A percentile compares a stretch with the other conserved stretches of the same genome.
phyloP scores from a whole-genome alignment of 2,888 invertebrate species.

The Harpagoxenus sublaevis region DNA sequence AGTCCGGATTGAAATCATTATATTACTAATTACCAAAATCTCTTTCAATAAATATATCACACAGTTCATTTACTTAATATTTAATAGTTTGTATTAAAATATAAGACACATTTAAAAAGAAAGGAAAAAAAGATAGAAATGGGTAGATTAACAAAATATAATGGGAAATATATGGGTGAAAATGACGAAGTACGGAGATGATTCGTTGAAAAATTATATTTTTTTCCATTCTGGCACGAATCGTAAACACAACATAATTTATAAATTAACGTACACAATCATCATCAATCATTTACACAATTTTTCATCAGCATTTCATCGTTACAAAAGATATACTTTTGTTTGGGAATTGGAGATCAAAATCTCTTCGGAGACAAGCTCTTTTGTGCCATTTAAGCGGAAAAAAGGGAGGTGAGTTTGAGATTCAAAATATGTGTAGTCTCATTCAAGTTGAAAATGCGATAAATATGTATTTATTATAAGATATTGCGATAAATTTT shows the following conservation, averaged over 20 bases:
- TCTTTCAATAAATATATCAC: slow-evolving; percentile 19
- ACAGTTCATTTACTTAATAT: slow-evolving; percentile 9
- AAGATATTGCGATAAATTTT: not conserved
- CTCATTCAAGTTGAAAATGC: not conserved
- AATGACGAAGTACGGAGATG: slow-evolving; percentile 57
- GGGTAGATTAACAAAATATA: slow-evolving; percentile 37
- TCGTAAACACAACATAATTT: slow-evolving; percentile 86
- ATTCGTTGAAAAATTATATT: slow-evolving; percentile 86
- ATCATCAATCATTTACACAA: slow-evolving; percentile 81
- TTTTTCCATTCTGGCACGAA: slow-evolving; percentile 85
- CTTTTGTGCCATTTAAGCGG: slow-evolving; percentile 49
- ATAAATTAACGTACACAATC: slow-evolving; percentile 86
- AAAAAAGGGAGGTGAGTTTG: slow-evolving; percentile 52
- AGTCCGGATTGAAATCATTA: slow-evolving; percentile 19
- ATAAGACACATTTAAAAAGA: slow-evolving; percentile 15
- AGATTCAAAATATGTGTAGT: slow-evolving; percentile 42
- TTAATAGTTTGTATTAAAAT: slow-evolving; percentile 15
- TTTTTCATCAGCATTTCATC: slow-evolving; percentile 68
- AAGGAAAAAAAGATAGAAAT: not conserved
- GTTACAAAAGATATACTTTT: slow-evolving; percentile 64
- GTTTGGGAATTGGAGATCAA: slow-evolving; percentile 51
- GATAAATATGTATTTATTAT: not conserved
- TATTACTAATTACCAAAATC: slow-evolving; percentile 9
- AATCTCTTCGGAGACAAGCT: slow-evolving; percentile 45
- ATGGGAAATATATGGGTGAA: slow-evolving; percentile 13